Percentiles rank a stretch among this genome's conserved stretches.
phyloP scores from a whole-genome alignment of 2,113 vertebrate genomes.

The Cyanoramphus novaezelandiae region DNA sequence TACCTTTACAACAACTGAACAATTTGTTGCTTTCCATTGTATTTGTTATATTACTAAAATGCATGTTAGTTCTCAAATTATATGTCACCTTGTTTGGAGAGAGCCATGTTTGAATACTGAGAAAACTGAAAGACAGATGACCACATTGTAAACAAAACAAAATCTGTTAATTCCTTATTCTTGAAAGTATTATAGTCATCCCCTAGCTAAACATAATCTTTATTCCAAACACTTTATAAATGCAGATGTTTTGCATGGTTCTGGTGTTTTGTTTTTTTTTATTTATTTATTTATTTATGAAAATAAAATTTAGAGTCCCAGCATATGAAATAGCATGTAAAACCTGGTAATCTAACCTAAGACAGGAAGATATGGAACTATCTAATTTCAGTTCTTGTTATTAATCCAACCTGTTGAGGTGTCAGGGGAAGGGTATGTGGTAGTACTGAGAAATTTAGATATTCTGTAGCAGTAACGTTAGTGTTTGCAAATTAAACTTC shows the following conservation, averaged over 20 bases:
- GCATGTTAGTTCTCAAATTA: background rate
- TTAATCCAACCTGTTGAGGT: background rate
- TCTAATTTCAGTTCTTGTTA: background rate
- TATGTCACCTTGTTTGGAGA: background rate
- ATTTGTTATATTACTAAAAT: conserved; percentile 13
- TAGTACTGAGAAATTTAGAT: background rate
- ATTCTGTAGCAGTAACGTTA: background rate
- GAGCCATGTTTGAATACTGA: background rate
- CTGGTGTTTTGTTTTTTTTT: background rate
- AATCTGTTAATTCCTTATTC: background rate
- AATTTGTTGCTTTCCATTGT: conserved; percentile 40
- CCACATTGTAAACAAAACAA: background rate
- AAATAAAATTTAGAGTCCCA: background rate
- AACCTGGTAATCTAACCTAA: background rate
- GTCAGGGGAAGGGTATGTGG: background rate
- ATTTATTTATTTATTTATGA: background rate
- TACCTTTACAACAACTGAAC: conserved; percentile 6
- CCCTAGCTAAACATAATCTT: background rate
- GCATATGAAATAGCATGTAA: background rate
- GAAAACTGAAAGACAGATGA: background rate
- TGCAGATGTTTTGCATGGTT: conserved; percentile 58
- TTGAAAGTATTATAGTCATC: background rate
- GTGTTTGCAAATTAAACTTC: conserved; percentile 5
- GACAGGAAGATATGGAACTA: background rate
- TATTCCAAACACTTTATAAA: background rate